Evolutionary conservation across 1,140 invertebrate genomes (phyloP).

Genomic region (Lepidurus apus): DNA sequence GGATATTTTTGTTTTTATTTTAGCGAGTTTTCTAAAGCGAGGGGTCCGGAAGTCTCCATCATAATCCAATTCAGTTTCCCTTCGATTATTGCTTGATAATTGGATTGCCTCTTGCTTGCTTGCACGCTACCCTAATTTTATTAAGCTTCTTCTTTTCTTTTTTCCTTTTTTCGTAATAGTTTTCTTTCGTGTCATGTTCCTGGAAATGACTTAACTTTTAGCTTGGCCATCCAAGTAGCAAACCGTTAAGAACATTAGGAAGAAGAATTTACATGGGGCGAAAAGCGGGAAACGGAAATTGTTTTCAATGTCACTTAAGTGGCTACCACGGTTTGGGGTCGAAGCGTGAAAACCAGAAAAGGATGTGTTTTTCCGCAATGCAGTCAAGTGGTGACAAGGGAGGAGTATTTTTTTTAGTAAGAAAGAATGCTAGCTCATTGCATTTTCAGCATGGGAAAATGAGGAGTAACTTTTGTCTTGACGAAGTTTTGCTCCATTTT

Average conservation of each 20-base stretch:
- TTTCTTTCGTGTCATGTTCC: not conserved
- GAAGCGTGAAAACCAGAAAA: not conserved
- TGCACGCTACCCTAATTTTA: not conserved
- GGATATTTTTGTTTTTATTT: not conserved
- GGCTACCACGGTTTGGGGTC: not conserved
- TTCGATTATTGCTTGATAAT: not conserved
- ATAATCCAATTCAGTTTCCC: not conserved
- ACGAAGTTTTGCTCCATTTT: too few species aligned
- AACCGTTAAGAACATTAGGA: not conserved
- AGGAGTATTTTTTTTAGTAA: not conserved
- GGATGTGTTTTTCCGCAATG: not conserved
- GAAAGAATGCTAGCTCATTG: not conserved
- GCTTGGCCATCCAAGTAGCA: not conserved
- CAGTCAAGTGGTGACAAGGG: not conserved
- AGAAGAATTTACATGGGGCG: not conserved
- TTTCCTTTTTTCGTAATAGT: not conserved
- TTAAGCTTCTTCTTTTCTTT: not conserved
- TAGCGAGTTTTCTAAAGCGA: not conserved
- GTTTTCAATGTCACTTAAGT: not conserved
- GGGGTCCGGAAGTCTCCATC: not conserved
- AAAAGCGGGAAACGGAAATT: not conserved
- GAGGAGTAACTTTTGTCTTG: too few species aligned
- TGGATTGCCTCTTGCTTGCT: slow-evolving; percentile 3
- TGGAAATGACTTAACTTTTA: not conserved
- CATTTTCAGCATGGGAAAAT: not conserved